Evolutionary conservation across 2,888 invertebrate species (phyloP), one percentile per base, ranked within the genome.

Genomic region (Epistrophe eligans): DNA sequence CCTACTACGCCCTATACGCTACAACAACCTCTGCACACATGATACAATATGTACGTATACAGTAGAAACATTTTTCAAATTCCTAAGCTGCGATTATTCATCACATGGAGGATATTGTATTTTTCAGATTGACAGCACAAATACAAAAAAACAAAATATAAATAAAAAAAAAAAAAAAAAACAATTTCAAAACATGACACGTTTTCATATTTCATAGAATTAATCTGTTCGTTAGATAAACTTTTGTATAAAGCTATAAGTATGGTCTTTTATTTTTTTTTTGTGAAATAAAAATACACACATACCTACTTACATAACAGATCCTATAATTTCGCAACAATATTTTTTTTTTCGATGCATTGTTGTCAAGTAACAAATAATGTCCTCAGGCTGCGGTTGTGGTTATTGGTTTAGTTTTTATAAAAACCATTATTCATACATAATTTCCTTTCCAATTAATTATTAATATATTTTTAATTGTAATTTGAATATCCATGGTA

Each of bases 181-280:
- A 71, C 40, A 38, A 28, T 28, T 40, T 43, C 43, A 19, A 43
- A 24, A 35, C 28, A 71, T 55, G 70, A 57, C 40, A 71, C 40
- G 24, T 57, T 57, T 71, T 52, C 57, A 71, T 71, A 71, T 71
- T 70, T 70, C 70, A 57, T 55, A 43, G 15, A 57, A 71, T 71
- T 70, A 70, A 70, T 70, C 70, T 55, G 70, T 71, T 71, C 32
- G 57, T 71, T 71, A 57, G 71, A 52, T 40, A 55, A n/a, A 57
- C 10, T 11, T 11, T 28, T 43, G 28, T 43, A 52, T 32, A 48
- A n/a, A 9, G 45, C 19, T 48, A 9, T 48, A 40, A 40, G 6
- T 15, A 15, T 43, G 5, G 43, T 43, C 13, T 15, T 50, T 48
- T 48, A 24, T n/a, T 50, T 35, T n/a, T 50, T 35, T 35, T 50